Conservation (phyloP, 2,888 invertebrate genomes). For the Diachrysia chrysitis region DNA sequence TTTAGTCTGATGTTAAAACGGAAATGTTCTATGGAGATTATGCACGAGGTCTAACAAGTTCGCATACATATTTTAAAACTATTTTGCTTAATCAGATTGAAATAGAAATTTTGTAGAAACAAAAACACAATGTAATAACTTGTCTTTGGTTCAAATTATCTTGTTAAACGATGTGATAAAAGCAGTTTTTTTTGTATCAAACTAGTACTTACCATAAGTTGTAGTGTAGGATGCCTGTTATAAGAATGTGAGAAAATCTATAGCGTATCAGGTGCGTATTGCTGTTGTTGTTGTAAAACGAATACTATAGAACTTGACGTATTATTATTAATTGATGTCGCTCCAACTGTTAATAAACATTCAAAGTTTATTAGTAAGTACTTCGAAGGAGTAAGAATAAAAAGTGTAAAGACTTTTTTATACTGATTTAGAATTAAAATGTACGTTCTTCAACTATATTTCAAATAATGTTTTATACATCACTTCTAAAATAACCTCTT, state of each 20-base stretch:
- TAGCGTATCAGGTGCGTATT: neutral
- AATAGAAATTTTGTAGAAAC: neutral
- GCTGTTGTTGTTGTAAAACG: neutral
- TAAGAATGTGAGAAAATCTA: constrained; percentile 8
- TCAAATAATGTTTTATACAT: too few relatives aligned
- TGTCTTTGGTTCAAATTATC: neutral
- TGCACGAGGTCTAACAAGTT: constrained; percentile 21
- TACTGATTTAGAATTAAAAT: too few relatives aligned
- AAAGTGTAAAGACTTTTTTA: too few relatives aligned
- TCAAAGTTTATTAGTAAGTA: too few relatives aligned
- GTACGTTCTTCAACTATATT: too few relatives aligned
- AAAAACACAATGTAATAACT: neutral
- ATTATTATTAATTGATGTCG: neutral
- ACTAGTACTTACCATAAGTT: neutral
- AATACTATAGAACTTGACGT: neutral
- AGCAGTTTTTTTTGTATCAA: constrained; percentile 12
- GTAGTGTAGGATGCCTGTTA: neutral
- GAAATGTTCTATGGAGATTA: constrained; percentile 43
- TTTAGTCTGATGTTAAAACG: constrained; percentile 51
- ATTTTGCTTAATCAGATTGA: neutral
- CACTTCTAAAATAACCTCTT: too few relatives aligned
- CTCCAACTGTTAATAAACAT: constrained; percentile 1
- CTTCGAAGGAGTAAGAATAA: neutral
- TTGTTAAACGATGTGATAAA: constrained; percentile 15
- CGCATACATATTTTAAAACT: neutral